These are phyloP conservation scores for Amblyornis subalaris DNA, from an alignment of 2,113 vertebrate genomes.

Conservation along the genomic window DNA sequence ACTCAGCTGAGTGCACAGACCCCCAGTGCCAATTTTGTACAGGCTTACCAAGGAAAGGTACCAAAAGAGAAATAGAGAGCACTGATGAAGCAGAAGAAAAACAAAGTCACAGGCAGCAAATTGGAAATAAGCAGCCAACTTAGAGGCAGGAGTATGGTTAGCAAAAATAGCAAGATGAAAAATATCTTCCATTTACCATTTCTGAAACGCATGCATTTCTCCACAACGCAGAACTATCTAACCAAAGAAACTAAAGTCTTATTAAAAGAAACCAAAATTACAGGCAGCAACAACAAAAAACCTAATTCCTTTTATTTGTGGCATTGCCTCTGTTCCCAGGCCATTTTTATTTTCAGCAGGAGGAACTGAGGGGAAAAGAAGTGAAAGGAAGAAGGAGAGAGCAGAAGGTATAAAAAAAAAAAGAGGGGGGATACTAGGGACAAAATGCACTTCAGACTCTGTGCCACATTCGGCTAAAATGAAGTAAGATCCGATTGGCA, in stretches of 20 bases:
- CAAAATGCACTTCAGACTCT: not conserved
- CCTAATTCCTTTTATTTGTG: not conserved
- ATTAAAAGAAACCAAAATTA: slow-evolving; percentile 45
- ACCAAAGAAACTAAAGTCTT: not conserved
- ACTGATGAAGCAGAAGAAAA: not conserved
- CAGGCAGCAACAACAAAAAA: not conserved
- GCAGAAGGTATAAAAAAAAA: not conserved
- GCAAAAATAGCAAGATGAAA: not conserved
- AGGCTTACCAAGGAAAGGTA: not conserved
- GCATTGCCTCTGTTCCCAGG: not conserved
- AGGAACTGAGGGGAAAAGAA: not conserved
- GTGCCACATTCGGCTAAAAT: not conserved
- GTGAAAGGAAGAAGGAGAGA: not conserved
- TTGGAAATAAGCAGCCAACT: not conserved
- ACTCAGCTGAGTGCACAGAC: not conserved
- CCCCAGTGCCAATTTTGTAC: not conserved
- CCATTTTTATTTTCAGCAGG: not conserved
- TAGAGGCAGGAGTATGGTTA: not conserved
- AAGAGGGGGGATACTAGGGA: not conserved
- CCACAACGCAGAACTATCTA: not conserved
- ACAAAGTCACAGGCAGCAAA: not conserved
- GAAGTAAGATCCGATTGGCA: not conserved
- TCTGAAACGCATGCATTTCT: not conserved
- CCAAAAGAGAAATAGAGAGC: not conserved
- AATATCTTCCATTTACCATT: not conserved